Conservation (phyloP, 2,797 vertebrate genomes). For the Enteromius trimaculatus region DNA sequence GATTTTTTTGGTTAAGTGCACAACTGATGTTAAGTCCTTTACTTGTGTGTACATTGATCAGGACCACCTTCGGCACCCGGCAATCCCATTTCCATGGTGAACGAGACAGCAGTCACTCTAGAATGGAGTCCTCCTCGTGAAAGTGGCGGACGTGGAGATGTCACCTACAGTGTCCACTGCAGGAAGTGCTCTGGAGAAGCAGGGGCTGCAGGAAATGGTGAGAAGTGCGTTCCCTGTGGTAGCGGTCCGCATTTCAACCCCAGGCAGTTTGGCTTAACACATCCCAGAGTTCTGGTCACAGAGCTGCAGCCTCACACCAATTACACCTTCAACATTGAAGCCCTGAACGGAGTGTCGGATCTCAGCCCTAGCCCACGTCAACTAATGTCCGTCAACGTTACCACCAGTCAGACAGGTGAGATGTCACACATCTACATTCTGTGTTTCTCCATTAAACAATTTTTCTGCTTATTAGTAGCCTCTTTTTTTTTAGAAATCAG, state of each 20-base stretch:
- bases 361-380: slow-evolving; percentile 90
- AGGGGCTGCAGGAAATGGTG: slow-evolving; percentile 30
- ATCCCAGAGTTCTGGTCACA: slow-evolving; percentile 86
- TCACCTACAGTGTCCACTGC: slow-evolving; percentile 93
- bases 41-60: slow-evolving; percentile 17
- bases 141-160: slow-evolving; percentile 91
- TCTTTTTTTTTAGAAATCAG: neutral
- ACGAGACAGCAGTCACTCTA: slow-evolving; percentile 92
- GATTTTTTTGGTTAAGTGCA: neutral
- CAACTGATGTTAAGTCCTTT: neutral
- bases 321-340: slow-evolving; percentile 98
- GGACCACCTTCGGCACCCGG: slow-evolving; percentile 94
- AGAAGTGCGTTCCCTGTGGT: slow-evolving; percentile 88
- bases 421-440: neutral
- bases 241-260: slow-evolving; percentile 92
- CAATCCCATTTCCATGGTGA: slow-evolving; percentile 91
- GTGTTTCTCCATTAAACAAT: neutral
- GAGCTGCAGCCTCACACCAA: slow-evolving; percentile 93
- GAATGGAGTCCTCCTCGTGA: slow-evolving; percentile 97
- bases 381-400: slow-evolving; percentile 89
- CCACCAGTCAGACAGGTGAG: slow-evolving; percentile 94
- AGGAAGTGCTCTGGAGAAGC: slow-evolving; percentile 85
- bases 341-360: slow-evolving; percentile 93
- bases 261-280: slow-evolving; percentile 86
- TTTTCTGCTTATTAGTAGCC: neutral